Conservation (phyloP, 2,797 vertebrate species). For the Falco novaeseelandiae region DNA sequence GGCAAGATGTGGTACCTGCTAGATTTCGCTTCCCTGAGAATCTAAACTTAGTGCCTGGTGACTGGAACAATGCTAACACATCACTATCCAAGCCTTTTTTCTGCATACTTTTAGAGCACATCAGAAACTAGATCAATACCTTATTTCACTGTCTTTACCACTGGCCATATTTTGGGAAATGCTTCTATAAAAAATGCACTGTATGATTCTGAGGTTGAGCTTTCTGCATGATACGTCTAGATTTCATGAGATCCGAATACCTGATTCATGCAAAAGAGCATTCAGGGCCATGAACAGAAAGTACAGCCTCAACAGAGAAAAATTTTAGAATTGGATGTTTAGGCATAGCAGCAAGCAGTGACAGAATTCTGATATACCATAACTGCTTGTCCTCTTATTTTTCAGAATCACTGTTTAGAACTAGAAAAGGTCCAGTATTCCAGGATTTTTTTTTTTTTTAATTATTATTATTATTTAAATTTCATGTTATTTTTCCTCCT, state of each 20-base stretch:
- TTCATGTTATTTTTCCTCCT: background rate
- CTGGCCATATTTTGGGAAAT: background rate
- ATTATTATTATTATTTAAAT: background rate
- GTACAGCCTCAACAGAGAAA: background rate
- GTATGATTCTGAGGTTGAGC: rapidly evolving
- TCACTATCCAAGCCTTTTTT: background rate
- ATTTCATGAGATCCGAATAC: background rate
- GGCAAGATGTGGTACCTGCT: background rate
- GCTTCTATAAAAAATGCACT: background rate
- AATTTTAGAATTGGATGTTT: background rate
- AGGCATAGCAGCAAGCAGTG: background rate
- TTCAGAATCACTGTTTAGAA: background rate
- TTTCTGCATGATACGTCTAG: background rate
- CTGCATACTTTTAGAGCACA: background rate
- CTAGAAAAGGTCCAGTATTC: background rate
- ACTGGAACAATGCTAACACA: background rate
- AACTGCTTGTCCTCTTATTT: background rate
- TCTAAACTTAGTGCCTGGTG: background rate
- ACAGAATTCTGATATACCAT: background rate
- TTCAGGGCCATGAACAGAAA: background rate
- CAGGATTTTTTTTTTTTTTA: background rate
- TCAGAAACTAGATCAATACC: background rate
- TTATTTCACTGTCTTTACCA: background rate
- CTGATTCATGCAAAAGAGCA: background rate
- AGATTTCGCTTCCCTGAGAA: background rate